Evolutionary conservation across 2,797 vertebrate species (phyloP).

Genomic region (Lagocephalus sceleratus): DNA sequence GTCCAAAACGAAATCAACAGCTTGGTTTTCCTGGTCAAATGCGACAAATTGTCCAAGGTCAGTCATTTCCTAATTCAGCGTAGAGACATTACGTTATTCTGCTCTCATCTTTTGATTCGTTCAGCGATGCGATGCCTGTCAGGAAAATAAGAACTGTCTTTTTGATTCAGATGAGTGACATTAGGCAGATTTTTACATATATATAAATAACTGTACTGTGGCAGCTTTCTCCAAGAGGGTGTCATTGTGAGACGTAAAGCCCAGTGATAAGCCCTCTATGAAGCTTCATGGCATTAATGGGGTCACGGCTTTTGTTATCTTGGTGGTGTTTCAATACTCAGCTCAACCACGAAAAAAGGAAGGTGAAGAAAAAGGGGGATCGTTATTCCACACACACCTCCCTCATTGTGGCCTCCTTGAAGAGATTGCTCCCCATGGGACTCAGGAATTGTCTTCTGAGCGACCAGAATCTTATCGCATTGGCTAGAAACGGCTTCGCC

Average conservation of each 20-base stretch:
- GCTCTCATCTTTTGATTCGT: too few species aligned
- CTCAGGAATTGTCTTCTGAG: slow-evolving; percentile 84
- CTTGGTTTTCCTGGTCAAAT: slow-evolving; percentile 86
- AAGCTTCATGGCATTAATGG: background rate
- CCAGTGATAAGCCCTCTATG: background rate
- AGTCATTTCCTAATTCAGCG: slow-evolving; percentile 10
- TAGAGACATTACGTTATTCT: background rate
- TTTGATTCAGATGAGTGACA: too few species aligned
- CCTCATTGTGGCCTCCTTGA: slow-evolving; percentile 88
- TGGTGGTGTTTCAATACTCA: slow-evolving; percentile 22
- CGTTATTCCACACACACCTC: slow-evolving; percentile 90
- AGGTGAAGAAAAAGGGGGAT: slow-evolving; percentile 86
- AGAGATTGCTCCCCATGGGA: slow-evolving; percentile 88
- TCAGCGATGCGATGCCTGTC: too few species aligned
- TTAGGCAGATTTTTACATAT: background rate
- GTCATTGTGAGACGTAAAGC: background rate
- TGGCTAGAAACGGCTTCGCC: slow-evolving; percentile 84
- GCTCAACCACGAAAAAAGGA: slow-evolving; percentile 84
- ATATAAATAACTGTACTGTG: too few species aligned
- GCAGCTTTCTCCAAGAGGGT: background rate
- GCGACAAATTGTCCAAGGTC: slow-evolving; percentile 86
- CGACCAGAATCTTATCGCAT: slow-evolving; percentile 83
- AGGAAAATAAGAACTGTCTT: too few species aligned
- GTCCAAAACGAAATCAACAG: slow-evolving; percentile 97
- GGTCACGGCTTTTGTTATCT: background rate